Evolutionary conservation across 2,113 vertebrate species (phyloP), one percentile per base, ranked within the genome.

Genomic region (Notothenia rossii): DNA sequence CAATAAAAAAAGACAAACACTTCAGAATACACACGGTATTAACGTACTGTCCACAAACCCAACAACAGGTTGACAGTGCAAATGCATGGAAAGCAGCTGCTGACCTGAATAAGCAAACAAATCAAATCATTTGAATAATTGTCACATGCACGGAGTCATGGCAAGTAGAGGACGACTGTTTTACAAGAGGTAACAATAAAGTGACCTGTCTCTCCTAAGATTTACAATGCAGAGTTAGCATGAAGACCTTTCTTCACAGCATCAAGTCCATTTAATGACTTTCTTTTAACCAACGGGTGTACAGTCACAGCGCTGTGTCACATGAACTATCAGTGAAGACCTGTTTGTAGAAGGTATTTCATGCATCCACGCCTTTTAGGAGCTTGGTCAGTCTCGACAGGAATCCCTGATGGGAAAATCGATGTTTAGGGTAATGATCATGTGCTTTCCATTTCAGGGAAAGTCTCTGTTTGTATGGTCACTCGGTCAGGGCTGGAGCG

Each of bases 391-490:
- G 74, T 40, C 25, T 22, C 3, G 20, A 69, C 2, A 45, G 43
- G 43, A 58, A 10, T 11, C 1, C 1, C 40, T 58, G 25, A 43
- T 43, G 55, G 55, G 40, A 61, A 29, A 0, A 71, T 49, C 36
- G 18, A 71, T 71, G 40, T 54, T 43, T 45, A 17, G 5, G 13
- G 18, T 17, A 40, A 61, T 12, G 7, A 51, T 33, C 51, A 55
- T 55, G 56, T 40, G 56, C 49, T 55, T 68, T 69, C 40, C 58
- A 29, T 55, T 81, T 62, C 49, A 62, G 18, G 14, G 36, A 68
- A 81, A 33, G 40, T 25, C 1, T 0, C 15, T 15, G 33, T n/a
- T 63, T 46, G 20, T 61, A 60, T 10, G 68, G 25, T 10, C 17
- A 33, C 29, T 50, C 14, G 45, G 4, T 36, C 36, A 36, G 3